Conservation (phyloP, 2,888 invertebrate genomes). For the Copidosoma aretas region DNA sequence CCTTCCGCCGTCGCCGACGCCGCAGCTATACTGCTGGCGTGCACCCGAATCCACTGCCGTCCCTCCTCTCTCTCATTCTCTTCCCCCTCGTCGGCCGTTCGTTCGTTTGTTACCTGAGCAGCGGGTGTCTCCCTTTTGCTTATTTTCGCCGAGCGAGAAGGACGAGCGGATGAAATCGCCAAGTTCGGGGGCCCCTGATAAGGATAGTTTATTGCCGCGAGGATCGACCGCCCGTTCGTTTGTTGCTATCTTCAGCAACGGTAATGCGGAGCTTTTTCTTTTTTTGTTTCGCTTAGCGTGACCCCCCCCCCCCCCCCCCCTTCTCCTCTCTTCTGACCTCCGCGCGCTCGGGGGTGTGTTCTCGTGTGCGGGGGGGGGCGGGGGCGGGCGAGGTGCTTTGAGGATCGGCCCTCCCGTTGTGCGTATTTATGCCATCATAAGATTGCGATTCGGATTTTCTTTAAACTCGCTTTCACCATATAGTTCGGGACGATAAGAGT, state of each 20-base stretch:
- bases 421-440: too few relatives aligned
- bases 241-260: conserved; percentile 7
- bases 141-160: background rate
- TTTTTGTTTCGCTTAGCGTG: too few relatives aligned
- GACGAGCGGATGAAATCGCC: conserved; percentile 31
- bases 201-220: conserved; percentile 36
- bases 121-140: background rate
- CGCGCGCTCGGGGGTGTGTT: too few relatives aligned
- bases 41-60: conserved; percentile 6
- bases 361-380: too few relatives aligned
- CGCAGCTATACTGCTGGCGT: background rate
- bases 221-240: conserved; percentile 20
- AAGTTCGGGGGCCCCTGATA: conserved; percentile 30
- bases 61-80: background rate
- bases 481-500: too few relatives aligned
- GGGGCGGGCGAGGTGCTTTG: too few relatives aligned
- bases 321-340: too few relatives aligned
- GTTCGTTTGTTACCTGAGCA: conserved; percentile 3
- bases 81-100: background rate
- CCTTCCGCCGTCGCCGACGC: background rate
- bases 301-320: too few relatives aligned
- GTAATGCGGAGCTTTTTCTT: background rate
- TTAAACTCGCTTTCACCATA: too few relatives aligned
- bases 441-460: too few relatives aligned
- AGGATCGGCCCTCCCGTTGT: too few relatives aligned